Evolutionary conservation across 2,888 invertebrate genomes (phyloP).

Genomic region (Spilosoma lubricipeda): DNA sequence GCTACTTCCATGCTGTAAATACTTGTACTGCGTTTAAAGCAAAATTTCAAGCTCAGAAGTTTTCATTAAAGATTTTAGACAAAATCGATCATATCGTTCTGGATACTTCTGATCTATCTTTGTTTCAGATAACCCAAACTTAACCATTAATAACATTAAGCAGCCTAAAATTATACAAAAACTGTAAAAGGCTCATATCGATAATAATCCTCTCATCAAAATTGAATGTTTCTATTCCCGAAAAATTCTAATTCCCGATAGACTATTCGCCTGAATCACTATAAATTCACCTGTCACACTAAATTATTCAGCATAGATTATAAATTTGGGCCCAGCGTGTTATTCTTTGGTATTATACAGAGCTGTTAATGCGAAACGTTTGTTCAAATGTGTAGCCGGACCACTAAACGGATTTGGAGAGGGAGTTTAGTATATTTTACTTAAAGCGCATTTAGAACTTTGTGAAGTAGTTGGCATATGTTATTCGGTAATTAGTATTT

Average conservation of each 20-base stretch:
- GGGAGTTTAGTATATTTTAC: not conserved
- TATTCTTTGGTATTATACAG: slow-evolving; percentile 14
- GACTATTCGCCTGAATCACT: not conserved
- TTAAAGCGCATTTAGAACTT: not conserved
- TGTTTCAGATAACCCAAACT: not conserved
- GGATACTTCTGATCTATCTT: no score
- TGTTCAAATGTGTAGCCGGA: slow-evolving; percentile 27
- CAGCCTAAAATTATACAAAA: not conserved
- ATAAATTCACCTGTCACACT: not conserved
- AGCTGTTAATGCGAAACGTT: slow-evolving; percentile 34
- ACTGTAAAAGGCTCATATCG: not conserved
- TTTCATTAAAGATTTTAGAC: no score
- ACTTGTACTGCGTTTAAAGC: no score
- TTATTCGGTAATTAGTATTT: not conserved
- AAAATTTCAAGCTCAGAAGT: no score
- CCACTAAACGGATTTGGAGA: slow-evolving; percentile 48
- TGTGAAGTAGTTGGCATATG: not conserved
- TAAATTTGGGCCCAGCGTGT: not conserved
- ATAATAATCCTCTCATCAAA: not conserved
- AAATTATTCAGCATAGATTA: not conserved
- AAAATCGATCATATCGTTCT: no score
- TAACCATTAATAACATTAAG: not conserved
- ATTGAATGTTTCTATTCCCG: no score
- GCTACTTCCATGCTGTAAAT: no score
- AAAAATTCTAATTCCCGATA: not conserved